Base-by-base conservation (phyloP, 2,888 invertebrate genomes). In the Nezara viridula region DNA sequence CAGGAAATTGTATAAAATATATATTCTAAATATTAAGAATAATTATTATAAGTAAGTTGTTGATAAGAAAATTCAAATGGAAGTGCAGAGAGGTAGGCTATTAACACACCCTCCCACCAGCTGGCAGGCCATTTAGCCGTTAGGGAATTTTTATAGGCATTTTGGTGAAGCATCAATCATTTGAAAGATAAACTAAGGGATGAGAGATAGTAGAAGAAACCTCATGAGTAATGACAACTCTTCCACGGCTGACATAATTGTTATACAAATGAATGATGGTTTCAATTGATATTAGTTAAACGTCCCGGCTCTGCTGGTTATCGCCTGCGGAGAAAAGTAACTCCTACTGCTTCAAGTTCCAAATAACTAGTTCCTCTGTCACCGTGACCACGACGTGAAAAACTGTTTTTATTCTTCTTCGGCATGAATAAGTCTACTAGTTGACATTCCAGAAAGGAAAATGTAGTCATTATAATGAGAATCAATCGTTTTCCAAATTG, bases 241-340 rank as follows among this genome's bases (percentile, higher is more conserved):
- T 50, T 86, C 32, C 37, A 60, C 27, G 40, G 60, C 49, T 81
- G 81, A 81, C 81, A 81, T 81, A 81, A 81, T 86, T 52, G 37
- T 86, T 86, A 86, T 86, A 86, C 86, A 86, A 86, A 86, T 86
- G 86, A 86, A 52, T 86, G 52, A 86, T 86, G 86, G 60, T 60
- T 86, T 86, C 86, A 86, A 86, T 86, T 86, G 86, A 86, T 86
- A 86, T 86, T 86, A 86, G 86, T 86, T 52, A 86, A 86, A 86
- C 52, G 60, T 24, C 21, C n/a, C 55, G 86, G n/a, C 44, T 12
- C 9, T 44, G 81, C 44, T 47, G 81, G 81, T 81, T 81, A 81
- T 81, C 44, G 81, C 81, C 81, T 44, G 14, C 24, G 81, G 81
- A n/a, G 44, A 44, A 81, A 19, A 7, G 32, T 19, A 19, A 66